These are phyloP conservation scores for Dromiciops gliroides DNA, from an alignment of 2,113 vertebrate genomes.

Conservation along the genomic window DNA sequence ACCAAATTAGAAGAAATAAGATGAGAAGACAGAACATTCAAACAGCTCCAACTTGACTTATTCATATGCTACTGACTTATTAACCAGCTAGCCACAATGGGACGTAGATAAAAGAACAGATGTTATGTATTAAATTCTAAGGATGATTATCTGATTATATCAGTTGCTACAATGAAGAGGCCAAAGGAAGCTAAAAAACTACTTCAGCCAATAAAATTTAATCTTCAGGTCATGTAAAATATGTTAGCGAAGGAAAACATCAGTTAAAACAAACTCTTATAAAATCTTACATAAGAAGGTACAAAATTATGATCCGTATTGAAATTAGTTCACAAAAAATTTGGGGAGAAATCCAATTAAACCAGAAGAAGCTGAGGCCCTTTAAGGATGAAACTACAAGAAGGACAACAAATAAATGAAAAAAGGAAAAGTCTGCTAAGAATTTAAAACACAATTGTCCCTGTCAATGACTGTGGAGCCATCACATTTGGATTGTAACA, in stretches of 20 bases:
- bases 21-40: background rate
- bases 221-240: background rate
- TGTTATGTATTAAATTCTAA: background rate
- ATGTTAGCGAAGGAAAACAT: background rate
- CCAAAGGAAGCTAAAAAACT: background rate
- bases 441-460: too few species aligned
- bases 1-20: too few species aligned
- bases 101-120: background rate
- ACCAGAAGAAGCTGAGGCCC: background rate
- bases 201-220: background rate
- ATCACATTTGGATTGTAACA: background rate
- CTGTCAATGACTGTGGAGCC: background rate
- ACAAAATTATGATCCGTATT: background rate
- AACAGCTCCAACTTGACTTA: background rate
- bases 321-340: background rate
- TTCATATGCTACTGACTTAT: too few species aligned
- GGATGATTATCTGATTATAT: background rate
- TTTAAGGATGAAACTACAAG: background rate
- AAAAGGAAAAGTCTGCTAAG: background rate
- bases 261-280: background rate
- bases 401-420: background rate
- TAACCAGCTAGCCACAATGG: background rate
- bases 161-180: background rate
- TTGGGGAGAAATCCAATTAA: background rate
- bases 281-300: background rate